These are phyloP conservation scores for Leucophora obtusa DNA, from an alignment of 2,888 invertebrate genomes.

Conservation along the genomic window DNA sequence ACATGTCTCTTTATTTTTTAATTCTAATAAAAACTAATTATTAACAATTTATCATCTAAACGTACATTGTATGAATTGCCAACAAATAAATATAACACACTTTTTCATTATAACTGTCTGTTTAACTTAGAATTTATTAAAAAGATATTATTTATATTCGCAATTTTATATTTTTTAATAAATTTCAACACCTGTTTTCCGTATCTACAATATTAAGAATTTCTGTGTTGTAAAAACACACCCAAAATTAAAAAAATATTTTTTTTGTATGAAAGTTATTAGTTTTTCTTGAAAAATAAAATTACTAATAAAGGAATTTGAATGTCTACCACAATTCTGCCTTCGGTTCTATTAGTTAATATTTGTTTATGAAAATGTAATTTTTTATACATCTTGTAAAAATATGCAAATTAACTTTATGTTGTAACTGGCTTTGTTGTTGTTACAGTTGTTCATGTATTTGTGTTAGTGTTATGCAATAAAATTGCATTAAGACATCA, in stretches of 20 bases:
- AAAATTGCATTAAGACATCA: slow-evolving; percentile 52
- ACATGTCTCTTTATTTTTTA: neutral
- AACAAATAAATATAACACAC: slow-evolving; percentile 21
- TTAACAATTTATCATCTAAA: slow-evolving; percentile 28
- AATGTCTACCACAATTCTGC: neutral
- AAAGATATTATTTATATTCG: slow-evolving; percentile 19
- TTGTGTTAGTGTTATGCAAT: slow-evolving; percentile 16
- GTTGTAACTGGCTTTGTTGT: slow-evolving; percentile 9
- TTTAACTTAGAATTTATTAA: slow-evolving; percentile 31
- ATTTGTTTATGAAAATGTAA: neutral
- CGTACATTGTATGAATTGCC: neutral
- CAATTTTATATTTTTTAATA: slow-evolving; percentile 14
- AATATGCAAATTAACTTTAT: slow-evolving; percentile 33
- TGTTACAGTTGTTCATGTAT: neutral
- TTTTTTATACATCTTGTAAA: neutral
- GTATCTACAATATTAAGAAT: neutral
- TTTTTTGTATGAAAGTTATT: neutral
- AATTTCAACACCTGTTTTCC: slow-evolving; percentile 59
- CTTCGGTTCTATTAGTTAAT: slow-evolving; percentile 15
- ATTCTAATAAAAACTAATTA: slow-evolving; percentile 30
- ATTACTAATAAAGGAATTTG: slow-evolving; percentile 18
- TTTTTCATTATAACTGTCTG: slow-evolving; percentile 11
- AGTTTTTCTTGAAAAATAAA: neutral
- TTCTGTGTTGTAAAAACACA: slow-evolving; percentile 40
- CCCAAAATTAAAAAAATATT: slow-evolving; percentile 34